Evolutionary conservation across 2,113 vertebrate genomes (phyloP).

Genomic region (Megalops atlanticus): DNA sequence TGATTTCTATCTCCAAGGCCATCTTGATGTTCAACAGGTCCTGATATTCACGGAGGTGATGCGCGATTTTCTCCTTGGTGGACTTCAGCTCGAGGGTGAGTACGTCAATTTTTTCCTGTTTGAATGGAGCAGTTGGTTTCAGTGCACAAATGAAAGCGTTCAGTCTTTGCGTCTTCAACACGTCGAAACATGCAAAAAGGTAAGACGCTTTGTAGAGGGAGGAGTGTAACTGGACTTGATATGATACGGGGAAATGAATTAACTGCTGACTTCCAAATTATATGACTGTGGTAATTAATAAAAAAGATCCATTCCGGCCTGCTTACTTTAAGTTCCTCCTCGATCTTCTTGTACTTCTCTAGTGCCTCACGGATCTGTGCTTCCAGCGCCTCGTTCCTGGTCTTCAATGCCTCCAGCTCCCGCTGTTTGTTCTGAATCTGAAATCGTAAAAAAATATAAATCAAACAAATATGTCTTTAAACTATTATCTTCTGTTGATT

Average conservation of each 20-base stretch:
- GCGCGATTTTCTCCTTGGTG: slow-evolving; percentile 69
- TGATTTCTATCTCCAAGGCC: slow-evolving; percentile 76
- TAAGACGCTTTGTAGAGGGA: neutral
- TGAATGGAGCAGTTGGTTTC: neutral
- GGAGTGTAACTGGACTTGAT: too few relatives aligned
- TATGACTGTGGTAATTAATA: too few relatives aligned
- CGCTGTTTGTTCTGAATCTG: slow-evolving; percentile 66
- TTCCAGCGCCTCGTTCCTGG: slow-evolving; percentile 66
- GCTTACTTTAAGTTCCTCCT: slow-evolving; percentile 55
- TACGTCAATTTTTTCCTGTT: slow-evolving; percentile 49
- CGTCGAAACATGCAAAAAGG: neutral
- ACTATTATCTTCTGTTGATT: neutral
- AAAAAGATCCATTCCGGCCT: neutral
- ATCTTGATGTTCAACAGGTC: slow-evolving; percentile 74
- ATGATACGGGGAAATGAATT: too few relatives aligned
- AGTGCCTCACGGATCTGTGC: slow-evolving; percentile 56
- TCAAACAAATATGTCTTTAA: neutral
- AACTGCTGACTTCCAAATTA: too few relatives aligned
- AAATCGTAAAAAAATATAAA: slow-evolving; percentile 9
- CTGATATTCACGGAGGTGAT: slow-evolving; percentile 73
- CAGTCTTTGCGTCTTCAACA: neutral
- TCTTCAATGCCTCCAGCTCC: slow-evolving; percentile 64
- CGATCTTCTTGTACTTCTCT: slow-evolving; percentile 51
- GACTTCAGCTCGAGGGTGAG: slow-evolving; percentile 57
- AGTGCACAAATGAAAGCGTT: neutral